Evolutionary conservation across 1,140 invertebrate genomes (phyloP), one percentile per base, ranked within the genome.

Genomic region (Cyclargus thomasi): DNA sequence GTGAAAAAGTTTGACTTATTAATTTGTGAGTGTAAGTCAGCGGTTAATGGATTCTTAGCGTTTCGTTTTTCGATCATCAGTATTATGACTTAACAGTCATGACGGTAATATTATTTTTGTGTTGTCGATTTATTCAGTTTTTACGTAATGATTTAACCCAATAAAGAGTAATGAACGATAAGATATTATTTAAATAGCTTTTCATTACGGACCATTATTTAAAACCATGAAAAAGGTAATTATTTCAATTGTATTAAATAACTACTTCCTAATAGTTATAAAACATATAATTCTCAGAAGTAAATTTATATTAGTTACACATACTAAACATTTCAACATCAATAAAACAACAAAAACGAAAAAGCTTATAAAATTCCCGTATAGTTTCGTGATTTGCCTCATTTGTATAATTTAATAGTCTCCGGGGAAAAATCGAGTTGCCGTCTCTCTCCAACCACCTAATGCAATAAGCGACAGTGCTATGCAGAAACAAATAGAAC

Each of bases 1-100:
- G 78, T 77, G 68, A 80, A 85, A 83, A 83, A 79, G 76, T 73
- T 79, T 67, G 69, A 73, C 71, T 79, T 81, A 77, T 78, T 78
- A 80, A 75, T 67, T 69, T 75, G 73, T 63, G 72, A 73, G 76
- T 71, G 76, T 78, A 77, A 73, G 72, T 55, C 21, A 35, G 72
- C 67, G 75, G 69, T 57, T 64, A 57, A 20, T 36, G 18, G 35
- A 66, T 23, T 66, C 53, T 59, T 66, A 29, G 18, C 18, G 35
- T 36, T 64, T 53, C 18, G 53, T 64, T 64, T 64, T 36, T 47
- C 53, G 14, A 47, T 6, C 36, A 20, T 53, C 63, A 53, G 21
- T 64, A 21, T 39, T 64, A 39, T 39, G 63, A 29, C 39, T 47
- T 47, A 64, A 6, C 7, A 18, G 16, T 62, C 22, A 22, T 8